A percentile compares a stretch with the other conserved stretches of the same genome.
phyloP scores from a whole-genome alignment of 2,113 vertebrate species.

The Loxodonta africana region DNA sequence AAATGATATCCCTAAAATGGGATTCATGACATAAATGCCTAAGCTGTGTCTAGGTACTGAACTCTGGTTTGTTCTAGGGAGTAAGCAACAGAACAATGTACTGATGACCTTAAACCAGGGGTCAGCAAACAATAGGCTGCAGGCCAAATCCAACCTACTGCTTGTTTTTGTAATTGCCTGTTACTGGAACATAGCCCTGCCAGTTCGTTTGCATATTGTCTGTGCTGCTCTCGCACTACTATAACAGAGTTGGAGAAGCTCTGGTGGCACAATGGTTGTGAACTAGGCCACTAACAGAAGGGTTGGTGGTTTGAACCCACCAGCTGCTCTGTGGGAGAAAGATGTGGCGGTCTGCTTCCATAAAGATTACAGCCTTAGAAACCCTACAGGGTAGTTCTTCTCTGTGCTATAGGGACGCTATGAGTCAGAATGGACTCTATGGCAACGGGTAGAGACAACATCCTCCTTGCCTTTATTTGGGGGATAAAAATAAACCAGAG shows the following conservation, averaged over 20 bases:
- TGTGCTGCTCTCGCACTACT: not conserved
- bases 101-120: not conserved
- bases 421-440: too few species aligned
- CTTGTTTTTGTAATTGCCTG: not conserved
- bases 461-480: too few species aligned
- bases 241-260: not conserved
- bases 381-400: too few species aligned
- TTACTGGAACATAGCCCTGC: not conserved
- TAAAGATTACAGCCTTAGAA: not conserved
- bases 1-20: slow-evolving; percentile 14
- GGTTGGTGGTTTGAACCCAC: not conserved
- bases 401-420: too few species aligned
- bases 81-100: not conserved
- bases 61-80: not conserved
- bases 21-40: not conserved
- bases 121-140: not conserved
- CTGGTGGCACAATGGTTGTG: not conserved
- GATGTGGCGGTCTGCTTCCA: not conserved
- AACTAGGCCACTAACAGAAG: not conserved
- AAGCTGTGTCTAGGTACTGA: not conserved
- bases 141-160: not conserved
- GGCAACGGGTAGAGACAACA: too few species aligned
- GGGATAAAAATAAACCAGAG: not conserved
- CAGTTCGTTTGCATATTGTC: not conserved
- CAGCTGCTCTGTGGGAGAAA: not conserved